Percentiles rank a stretch among this genome's conserved stretches.
Conservation (phyloP, 2,888 invertebrate species). For the Microplitis deprimator region DNA sequence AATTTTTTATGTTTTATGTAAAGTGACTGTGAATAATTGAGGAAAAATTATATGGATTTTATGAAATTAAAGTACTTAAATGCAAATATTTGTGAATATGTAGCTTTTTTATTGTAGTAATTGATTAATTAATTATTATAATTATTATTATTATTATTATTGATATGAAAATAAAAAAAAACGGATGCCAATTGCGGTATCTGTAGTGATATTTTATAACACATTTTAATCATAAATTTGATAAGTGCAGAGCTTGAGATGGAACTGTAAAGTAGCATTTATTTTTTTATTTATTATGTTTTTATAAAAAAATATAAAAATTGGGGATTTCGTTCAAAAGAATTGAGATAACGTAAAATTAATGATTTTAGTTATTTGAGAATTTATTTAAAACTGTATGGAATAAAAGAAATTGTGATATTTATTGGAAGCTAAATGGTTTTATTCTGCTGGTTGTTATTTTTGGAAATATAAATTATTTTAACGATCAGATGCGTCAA, state of each 20-base stretch:
- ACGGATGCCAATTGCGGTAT: slow-evolving; percentile 53
- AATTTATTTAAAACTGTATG: too few relatives aligned
- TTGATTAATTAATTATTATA: background rate
- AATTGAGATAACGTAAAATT: background rate
- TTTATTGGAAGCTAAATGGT: background rate
- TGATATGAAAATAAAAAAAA: slow-evolving; percentile 32
- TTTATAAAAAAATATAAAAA: slow-evolving; percentile 37
- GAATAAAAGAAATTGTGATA: slow-evolving; percentile 6
- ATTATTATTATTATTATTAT: background rate
- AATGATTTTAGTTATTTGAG: too few relatives aligned
- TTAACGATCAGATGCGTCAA: background rate
- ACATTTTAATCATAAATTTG: slow-evolving; percentile 46
- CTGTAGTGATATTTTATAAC: slow-evolving; percentile 67
- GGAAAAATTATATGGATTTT: too few relatives aligned
- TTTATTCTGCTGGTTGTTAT: background rate
- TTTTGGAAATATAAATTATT: slow-evolving; percentile 16
- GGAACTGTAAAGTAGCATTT: slow-evolving; percentile 49
- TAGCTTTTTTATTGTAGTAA: slow-evolving; percentile 50
- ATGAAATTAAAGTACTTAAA: slow-evolving; percentile 28
- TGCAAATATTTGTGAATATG: slow-evolving; percentile 57
- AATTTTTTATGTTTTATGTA: background rate
- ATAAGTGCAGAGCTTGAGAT: background rate
- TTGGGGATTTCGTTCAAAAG: slow-evolving; percentile 38
- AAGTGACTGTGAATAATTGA: background rate
- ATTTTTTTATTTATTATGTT: slow-evolving; percentile 51